phyloP scores from a whole-genome alignment of 1,140 invertebrate genomes.

The Ditylenchus dipsaci region DNA sequence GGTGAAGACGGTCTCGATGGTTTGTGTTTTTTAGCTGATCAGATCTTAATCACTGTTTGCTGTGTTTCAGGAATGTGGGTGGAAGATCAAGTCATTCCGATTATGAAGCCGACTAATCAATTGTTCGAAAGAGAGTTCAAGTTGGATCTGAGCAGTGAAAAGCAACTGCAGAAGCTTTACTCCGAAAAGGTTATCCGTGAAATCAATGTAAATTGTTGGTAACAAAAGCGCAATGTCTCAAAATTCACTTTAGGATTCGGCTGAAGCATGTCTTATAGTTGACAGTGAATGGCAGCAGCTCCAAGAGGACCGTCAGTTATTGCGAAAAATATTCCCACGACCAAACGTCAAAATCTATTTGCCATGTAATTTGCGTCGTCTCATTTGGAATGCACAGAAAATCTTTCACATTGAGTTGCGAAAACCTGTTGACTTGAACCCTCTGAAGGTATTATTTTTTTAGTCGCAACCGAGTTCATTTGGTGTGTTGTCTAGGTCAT shows the following conservation, averaged over 20 bases:
- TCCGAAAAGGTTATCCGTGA: conserved; percentile 90
- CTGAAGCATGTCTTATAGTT: conserved; percentile 74
- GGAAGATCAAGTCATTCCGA: conserved; percentile 89
- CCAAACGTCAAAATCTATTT: conserved; percentile 65
- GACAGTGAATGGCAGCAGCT: conserved; percentile 94
- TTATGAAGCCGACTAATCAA: conserved; percentile 87
- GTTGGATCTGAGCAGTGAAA: conserved; percentile 91
- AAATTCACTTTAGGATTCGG: conserved; percentile 76
- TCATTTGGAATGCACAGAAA: conserved; percentile 99
- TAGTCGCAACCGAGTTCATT: too few species aligned
- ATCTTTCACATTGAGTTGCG: conserved; percentile 96
- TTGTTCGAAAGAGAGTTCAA: conserved; percentile 91
- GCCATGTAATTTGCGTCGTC: conserved; percentile 91
- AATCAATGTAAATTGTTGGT: conserved; percentile 18
- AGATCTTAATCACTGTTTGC: too few species aligned
- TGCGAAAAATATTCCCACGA: conserved; percentile 71
- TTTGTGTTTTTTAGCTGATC: not conserved
- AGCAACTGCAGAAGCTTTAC: conserved; percentile 79
- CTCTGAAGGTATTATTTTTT: conserved; percentile 66
- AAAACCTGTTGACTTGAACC: conserved; percentile 85
- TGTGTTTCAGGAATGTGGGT: conserved; percentile 74
- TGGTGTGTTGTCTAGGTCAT: conserved; percentile 26
- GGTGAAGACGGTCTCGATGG: not conserved
- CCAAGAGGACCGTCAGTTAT: conserved; percentile 74
- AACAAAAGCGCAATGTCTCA: not conserved